Evolutionary conservation across 2,113 vertebrate species (phyloP).

Genomic region (Dermatemys mawii): DNA sequence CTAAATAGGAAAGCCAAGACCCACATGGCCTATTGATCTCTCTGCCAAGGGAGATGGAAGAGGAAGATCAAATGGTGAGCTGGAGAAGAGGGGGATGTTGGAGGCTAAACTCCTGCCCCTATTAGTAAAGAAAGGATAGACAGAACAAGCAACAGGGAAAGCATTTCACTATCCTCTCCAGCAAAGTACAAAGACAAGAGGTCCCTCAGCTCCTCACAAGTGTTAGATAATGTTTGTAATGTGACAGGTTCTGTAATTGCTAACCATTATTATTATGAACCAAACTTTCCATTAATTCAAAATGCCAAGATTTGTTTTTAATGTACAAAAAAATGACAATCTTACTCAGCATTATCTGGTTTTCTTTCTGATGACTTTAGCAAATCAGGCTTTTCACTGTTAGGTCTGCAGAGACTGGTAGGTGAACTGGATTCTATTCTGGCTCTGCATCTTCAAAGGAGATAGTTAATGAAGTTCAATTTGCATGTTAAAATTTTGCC

Average conservation of each 20-base stretch:
- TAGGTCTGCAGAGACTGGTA: background rate
- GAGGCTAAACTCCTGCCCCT: background rate
- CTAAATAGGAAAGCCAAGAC: background rate
- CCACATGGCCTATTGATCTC: background rate
- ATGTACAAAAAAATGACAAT: background rate
- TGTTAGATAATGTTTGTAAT: background rate
- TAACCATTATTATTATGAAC: background rate
- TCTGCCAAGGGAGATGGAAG: background rate
- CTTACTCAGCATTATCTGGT: background rate
- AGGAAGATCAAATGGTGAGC: background rate
- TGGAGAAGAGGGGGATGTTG: background rate
- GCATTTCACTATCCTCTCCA: background rate
- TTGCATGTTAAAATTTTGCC: constrained; percentile 33
- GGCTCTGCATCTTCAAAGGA: constrained; percentile 31
- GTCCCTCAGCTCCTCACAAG: background rate
- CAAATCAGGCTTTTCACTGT: constrained; percentile 1
- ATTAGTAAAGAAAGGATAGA: background rate
- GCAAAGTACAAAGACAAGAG: background rate
- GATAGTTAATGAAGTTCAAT: constrained; percentile 39
- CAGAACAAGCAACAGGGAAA: background rate
- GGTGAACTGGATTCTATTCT: constrained; percentile 46
- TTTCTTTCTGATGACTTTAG: background rate
- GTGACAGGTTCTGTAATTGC: background rate
- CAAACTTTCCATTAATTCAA: background rate
- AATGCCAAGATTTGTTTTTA: background rate